Conservation (phyloP, 2,888 invertebrate genomes). For the Harpalus rubripes region DNA sequence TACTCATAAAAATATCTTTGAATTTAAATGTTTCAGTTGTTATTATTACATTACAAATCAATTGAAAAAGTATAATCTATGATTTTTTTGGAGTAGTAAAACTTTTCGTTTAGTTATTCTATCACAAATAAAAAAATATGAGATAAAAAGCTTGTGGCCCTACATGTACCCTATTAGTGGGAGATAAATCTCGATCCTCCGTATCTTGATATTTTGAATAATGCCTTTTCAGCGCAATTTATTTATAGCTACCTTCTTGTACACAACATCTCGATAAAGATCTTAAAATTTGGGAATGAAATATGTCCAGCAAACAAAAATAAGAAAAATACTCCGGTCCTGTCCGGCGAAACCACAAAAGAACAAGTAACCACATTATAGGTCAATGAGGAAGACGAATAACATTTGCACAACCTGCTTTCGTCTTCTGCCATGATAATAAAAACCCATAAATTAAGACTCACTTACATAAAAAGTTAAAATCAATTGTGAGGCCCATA, state of each 20-base stretch:
- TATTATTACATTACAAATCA: too few relatives aligned
- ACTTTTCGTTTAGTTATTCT: neutral
- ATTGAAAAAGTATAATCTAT: too few relatives aligned
- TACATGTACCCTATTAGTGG: neutral
- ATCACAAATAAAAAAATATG: neutral
- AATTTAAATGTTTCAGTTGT: too few relatives aligned
- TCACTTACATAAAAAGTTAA: conserved; percentile 40
- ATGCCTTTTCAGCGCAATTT: conserved; percentile 1
- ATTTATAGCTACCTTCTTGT: neutral
- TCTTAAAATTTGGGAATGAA: conserved; percentile 1
- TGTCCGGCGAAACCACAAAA: conserved; percentile 44
- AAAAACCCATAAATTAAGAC: conserved; percentile 46
- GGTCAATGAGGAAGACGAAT: conserved; percentile 56
- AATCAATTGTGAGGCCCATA: conserved; percentile 41
- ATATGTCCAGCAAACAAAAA: neutral
- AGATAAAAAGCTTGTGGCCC: neutral
- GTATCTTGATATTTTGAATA: conserved; percentile 7
- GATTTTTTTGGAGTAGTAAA: too few relatives aligned
- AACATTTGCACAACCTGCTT: conserved; percentile 55
- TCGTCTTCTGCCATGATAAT: conserved; percentile 18
- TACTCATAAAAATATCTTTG: too few relatives aligned
- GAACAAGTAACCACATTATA: conserved; percentile 53
- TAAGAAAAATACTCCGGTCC: conserved; percentile 35
- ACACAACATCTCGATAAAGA: conserved; percentile 1
- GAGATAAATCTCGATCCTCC: neutral